Base-by-base conservation (phyloP, 2,888 invertebrate species). In the Melipona bicolor region DNA sequence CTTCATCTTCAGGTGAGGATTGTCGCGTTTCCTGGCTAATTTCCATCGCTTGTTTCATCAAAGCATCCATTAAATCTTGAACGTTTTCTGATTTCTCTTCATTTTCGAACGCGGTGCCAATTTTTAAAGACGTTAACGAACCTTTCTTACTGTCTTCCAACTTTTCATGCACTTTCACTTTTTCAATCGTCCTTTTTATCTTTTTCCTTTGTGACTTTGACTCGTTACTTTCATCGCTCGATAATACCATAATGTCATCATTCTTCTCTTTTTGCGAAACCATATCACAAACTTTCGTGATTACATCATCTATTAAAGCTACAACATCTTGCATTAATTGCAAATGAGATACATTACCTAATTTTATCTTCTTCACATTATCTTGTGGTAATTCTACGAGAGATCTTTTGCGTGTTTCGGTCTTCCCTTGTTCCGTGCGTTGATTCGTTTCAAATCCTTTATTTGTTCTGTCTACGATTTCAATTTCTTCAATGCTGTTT, bases 11-110 rank as follows among this genome's bases (percentile, higher is more conserved):
- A 4, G 89, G 89, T 2, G 90, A 87, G 19, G 88, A 88, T 9
- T 87, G 89, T 9, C 91, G 88, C 11, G 88, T 91, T n/a, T 92
- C 92, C 43, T 86, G 88, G 27, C 90, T 91, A 32, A 88, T 89
- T 77, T 93, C 95, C 95, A 95, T 95, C 3, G 95, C 95, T 87
- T 95, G 93, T 86, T 95, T 94, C 95, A 95, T 95, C 86, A 95
- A 93, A 68, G 94, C 94, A 84, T 95, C 95, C 92, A 95, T 94
- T 77, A 95, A 92, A 76, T 95, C 94, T 81, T 95, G 94, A n/a
- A 94, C 93, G 84, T 94, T 94, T 19, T 91, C 93, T 17, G 77
- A 71, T 43, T 79, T 88, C 13, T 43, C 74, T 21, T 84, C 79
- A 43, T 56, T 49, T 9, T 89, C 89, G 21, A 79, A 61, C 3